Conservation (phyloP, 1,140 invertebrate genomes). For the Drosophila pseudoananassae region DNA sequence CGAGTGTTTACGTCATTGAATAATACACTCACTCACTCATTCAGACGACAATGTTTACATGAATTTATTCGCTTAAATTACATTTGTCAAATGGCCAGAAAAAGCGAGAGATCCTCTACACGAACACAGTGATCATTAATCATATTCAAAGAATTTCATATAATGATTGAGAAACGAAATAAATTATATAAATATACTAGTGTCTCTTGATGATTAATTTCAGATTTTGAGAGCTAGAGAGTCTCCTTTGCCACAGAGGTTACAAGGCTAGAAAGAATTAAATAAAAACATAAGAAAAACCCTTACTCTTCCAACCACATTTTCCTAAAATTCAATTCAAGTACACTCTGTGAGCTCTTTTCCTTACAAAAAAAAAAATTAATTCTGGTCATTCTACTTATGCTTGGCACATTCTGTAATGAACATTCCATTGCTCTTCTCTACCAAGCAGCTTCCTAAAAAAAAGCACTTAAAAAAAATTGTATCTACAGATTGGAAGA, state of each 20-base stretch:
- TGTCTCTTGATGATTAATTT: conserved; percentile 3
- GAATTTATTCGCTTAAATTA: conserved; percentile 51
- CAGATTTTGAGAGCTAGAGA: not conserved
- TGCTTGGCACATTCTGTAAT: conserved; percentile 21
- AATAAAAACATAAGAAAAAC: too few relatives aligned
- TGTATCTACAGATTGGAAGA: too few relatives aligned
- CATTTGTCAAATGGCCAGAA: conserved; percentile 49
- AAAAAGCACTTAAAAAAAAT: not conserved
- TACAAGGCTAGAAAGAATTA: too few relatives aligned
- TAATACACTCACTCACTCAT: conserved; percentile 9
- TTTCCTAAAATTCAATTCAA: not conserved
- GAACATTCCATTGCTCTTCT: conserved; percentile 7
- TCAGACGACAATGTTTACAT: conserved; percentile 37
- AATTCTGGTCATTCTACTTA: conserved; percentile 8
- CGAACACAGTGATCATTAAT: conserved; percentile 34
- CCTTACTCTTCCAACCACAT: not conserved
- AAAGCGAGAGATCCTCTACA: conserved; percentile 30
- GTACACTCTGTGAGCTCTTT: not conserved
- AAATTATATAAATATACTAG: not conserved
- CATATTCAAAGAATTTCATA: conserved; percentile 36
- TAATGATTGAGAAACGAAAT: not conserved
- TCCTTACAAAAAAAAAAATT: not conserved
- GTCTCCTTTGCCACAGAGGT: not conserved
- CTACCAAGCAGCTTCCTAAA: conserved; percentile 1
- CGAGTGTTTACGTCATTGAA: conserved; percentile 39